Conservation (phyloP, 2,888 invertebrate species). For the Noctua fimbriata region DNA sequence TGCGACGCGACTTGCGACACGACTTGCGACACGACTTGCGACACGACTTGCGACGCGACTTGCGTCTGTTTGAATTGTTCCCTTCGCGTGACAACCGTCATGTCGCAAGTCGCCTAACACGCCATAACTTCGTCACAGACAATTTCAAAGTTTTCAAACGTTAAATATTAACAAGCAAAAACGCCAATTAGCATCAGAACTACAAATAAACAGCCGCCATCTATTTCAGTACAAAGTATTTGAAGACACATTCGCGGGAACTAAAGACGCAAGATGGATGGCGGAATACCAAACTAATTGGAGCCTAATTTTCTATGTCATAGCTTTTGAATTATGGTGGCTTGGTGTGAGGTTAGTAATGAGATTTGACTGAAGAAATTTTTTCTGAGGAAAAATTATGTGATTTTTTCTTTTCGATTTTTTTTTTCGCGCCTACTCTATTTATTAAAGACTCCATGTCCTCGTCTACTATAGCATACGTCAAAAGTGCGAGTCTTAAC, state of each 20-base stretch:
- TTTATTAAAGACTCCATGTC: too few relatives aligned
- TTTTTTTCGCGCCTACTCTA: background rate
- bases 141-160: constrained; percentile 27
- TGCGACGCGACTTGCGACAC: background rate
- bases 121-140: constrained; percentile 28
- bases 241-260: constrained; percentile 54
- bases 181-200: constrained; percentile 46
- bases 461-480: too few relatives aligned
- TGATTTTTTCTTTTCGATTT: background rate
- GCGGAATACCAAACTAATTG: constrained; percentile 60
- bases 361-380: constrained; percentile 16
- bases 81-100: background rate
- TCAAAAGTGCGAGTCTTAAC: too few relatives aligned
- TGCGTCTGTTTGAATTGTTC: background rate
- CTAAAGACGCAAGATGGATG: constrained; percentile 54
- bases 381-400: background rate
- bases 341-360: constrained; percentile 22
- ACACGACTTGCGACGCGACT: background rate
- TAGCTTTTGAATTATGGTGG: constrained; percentile 50
- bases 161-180: constrained; percentile 43
- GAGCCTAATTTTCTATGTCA: constrained; percentile 60
- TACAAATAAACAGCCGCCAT: constrained; percentile 37
- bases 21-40: background rate
- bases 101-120: background rate
- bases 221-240: constrained; percentile 55